phyloP scores from a whole-genome alignment of 2,888 invertebrate genomes.

The Phyllotreta striolata region DNA sequence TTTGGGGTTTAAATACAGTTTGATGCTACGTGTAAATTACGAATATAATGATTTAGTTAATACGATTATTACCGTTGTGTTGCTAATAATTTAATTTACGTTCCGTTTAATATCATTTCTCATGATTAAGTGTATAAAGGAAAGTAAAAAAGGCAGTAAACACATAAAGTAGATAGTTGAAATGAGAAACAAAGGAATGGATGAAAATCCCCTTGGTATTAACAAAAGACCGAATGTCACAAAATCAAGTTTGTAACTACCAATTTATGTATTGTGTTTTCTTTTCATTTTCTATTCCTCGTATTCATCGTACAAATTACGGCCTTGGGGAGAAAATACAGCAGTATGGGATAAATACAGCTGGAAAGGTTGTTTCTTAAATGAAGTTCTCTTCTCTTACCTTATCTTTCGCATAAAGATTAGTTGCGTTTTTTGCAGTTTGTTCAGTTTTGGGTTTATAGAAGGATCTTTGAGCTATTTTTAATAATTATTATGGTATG shows the following conservation, averaged over 20 bases:
- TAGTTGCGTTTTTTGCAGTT: background rate
- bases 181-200: constrained; percentile 20
- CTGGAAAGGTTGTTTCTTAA: constrained; percentile 7
- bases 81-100: too few species aligned
- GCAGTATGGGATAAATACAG: constrained; percentile 4
- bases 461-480: too few species aligned
- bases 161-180: constrained; percentile 19
- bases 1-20: too few species aligned
- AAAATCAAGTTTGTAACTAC: constrained; percentile 29
- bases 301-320: constrained; percentile 43
- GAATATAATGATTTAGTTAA: too few species aligned
- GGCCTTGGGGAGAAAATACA: constrained; percentile 38
- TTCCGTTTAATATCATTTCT: background rate
- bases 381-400: background rate
- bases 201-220: constrained; percentile 23
- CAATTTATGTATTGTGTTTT: constrained; percentile 31
- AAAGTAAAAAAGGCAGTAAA: constrained; percentile 17
- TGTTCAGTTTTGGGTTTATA: too few species aligned
- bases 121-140: constrained; percentile 4
- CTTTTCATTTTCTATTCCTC: constrained; percentile 28
- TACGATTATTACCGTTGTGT: too few species aligned
- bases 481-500: too few species aligned
- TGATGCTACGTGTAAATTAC: too few species aligned
- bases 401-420: constrained; percentile 1
- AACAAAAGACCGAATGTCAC: constrained; percentile 26